A percentile compares a stretch with the other conserved stretches of the same genome.
Evolutionary conservation across 1,140 invertebrate genomes (phyloP).

Genomic region (Plectus sambesii): DNA sequence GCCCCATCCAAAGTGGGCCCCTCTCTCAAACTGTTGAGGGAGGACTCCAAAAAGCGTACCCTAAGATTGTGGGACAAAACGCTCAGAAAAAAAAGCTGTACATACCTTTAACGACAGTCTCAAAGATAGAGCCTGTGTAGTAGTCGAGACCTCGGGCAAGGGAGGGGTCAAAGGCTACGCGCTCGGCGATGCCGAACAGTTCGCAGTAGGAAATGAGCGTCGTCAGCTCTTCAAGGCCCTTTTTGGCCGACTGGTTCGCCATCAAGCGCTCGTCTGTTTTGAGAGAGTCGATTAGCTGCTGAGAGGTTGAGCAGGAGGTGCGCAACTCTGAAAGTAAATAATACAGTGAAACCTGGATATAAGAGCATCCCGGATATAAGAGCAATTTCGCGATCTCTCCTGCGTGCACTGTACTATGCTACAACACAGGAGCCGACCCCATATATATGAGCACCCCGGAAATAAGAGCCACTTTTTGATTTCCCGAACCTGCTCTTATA

Average conservation of each 20-base stretch:
- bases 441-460: too few relatives aligned
- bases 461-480: too few relatives aligned
- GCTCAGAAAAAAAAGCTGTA: conserved; percentile 9
- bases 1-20: conserved; percentile 10
- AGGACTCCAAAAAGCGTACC: conserved; percentile 24
- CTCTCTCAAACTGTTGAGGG: conserved; percentile 11
- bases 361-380: too few relatives aligned
- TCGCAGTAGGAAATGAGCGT: conserved; percentile 74
- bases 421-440: too few relatives aligned
- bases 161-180: conserved; percentile 74
- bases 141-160: conserved; percentile 95
- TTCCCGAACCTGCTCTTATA: too few relatives aligned
- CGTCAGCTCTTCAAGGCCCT: conserved; percentile 63
- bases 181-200: conserved; percentile 63
- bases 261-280: too few relatives aligned
- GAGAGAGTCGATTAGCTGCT: too few relatives aligned
- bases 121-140: conserved; percentile 97
- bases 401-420: too few relatives aligned
- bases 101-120: conserved; percentile 64
- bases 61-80: conserved; percentile 14
- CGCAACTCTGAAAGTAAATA: too few relatives aligned
- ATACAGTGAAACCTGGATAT: too few relatives aligned
- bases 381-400: too few relatives aligned
- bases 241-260: conserved; percentile 52
- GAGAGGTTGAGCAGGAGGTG: too few relatives aligned